Conservation (phyloP, 2,888 invertebrate species). For the Lochmaea capreae region DNA sequence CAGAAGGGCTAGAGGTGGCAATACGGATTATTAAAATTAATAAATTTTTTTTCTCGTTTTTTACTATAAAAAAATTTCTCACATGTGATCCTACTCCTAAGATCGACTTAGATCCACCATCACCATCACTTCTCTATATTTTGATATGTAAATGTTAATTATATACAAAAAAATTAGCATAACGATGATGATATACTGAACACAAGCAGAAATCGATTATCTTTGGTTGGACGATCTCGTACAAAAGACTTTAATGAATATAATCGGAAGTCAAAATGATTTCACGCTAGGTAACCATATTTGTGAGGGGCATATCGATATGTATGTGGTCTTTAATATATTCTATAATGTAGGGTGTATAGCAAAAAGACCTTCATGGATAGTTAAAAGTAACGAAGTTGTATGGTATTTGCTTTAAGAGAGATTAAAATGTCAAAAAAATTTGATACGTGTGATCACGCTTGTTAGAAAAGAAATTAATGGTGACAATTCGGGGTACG, state of each 20-base stretch:
- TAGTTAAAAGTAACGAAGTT: constrained; percentile 12
- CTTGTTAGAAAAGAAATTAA: constrained; percentile 4
- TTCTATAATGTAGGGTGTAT: constrained; percentile 20
- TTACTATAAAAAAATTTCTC: too few species aligned
- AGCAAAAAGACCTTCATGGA: constrained; percentile 9
- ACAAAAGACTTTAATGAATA: constrained; percentile 57
- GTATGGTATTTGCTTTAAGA: not conserved
- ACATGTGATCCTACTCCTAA: too few species aligned
- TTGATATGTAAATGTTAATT: too few species aligned
- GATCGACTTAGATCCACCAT: too few species aligned
- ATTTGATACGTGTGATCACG: not conserved
- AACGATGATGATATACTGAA: constrained; percentile 50
- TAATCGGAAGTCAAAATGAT: constrained; percentile 57
- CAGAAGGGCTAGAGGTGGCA: too few species aligned
- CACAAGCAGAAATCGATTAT: constrained; percentile 53
- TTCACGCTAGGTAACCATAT: constrained; percentile 54
- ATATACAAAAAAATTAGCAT: constrained; percentile 41
- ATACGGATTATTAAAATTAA: too few species aligned
- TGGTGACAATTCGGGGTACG: not conserved
- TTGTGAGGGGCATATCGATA: constrained; percentile 33
- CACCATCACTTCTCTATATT: too few species aligned
- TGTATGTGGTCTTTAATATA: constrained; percentile 10
- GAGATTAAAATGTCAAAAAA: constrained; percentile 3
- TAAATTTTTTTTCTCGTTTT: too few species aligned
- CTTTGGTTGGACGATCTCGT: constrained; percentile 50